Evolutionary conservation across 2,888 invertebrate genomes (phyloP).

Genomic region (Pandemis cinnamomeana): DNA sequence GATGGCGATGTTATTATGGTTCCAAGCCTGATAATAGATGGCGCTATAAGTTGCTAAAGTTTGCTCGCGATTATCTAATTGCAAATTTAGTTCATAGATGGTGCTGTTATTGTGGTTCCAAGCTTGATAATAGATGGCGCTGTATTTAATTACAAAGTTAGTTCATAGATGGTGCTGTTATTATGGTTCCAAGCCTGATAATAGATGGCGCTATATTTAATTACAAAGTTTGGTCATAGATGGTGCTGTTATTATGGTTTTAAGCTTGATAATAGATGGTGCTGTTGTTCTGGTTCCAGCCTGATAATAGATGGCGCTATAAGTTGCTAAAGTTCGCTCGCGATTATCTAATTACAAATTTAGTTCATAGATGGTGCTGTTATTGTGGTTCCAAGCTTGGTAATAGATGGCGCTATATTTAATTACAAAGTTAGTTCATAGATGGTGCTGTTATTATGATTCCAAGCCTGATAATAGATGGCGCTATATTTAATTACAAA

Average conservation of each 20-base stretch:
- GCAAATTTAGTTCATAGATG: background rate
- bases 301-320: too few relatives aligned
- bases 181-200: too few relatives aligned
- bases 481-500: background rate
- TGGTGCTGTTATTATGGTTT: background rate
- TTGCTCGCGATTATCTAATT: too few relatives aligned
- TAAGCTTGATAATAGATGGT: background rate
- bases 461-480: background rate
- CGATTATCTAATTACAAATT: fast-evolving
- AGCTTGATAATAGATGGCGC: background rate
- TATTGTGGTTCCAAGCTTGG: too few relatives aligned
- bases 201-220: background rate
- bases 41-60: background rate
- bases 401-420: too few relatives aligned
- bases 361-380: too few relatives aligned
- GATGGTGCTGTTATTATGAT: too few relatives aligned
- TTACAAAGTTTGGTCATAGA: background rate
- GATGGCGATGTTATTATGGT: too few relatives aligned
- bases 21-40: too few relatives aligned
- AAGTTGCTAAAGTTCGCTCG: background rate
- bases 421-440: background rate
- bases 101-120: background rate
- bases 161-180: background rate
- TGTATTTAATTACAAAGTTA: too few relatives aligned
- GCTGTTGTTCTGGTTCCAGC: too few relatives aligned